Base-by-base conservation (phyloP, 2,113 vertebrate species). In the Noturus placidus region DNA sequence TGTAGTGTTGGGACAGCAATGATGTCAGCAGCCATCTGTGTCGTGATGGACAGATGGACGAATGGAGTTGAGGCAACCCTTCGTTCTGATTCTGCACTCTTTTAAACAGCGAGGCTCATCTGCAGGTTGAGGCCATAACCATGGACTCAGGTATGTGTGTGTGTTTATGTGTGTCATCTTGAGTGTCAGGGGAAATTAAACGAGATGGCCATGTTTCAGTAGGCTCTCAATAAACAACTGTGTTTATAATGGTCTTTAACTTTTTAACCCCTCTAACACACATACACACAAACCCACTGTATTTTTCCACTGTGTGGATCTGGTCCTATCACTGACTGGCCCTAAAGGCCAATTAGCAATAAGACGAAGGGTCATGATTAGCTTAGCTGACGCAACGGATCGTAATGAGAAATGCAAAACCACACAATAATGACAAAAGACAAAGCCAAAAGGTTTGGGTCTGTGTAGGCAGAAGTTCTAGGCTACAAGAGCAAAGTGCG, bases 291-390 rank as follows among this genome's bases (percentile, higher is more conserved):
- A 52, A 63, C 87, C 83, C 54, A 59, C 89, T 92, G 79, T 88
- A 30, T 91, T 94, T 93, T 93, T 91, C 91, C 92, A 93, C 86
- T 90, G 89, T 90, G 88, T 93, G 88, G 90, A 89, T 92, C 83
- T 87, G 87, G 87, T 81, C 84, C 84, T 77, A 52, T 88, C 84
- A 92, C 87, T 72, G 88, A 88, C 85, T 86, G 89, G 89, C 90
- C 92, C 92, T 88, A 42, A 86, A 91, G 92, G 88, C 92, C 91
- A 95, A 94, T 94, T 94, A 94, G 89, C 86, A 85, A 85, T 78
- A 85, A 87, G 82, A 82, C 70, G 65, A 81, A 83, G 87, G 91
- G 92, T 89, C 89, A 88, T 78, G 90, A 91, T 91, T 88, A 93
- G 65, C 89, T 46, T 79, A 84, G 63, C 90, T 94, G 92, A 94